phyloP scores from a whole-genome alignment of 2,113 vertebrate genomes.

The Probosciger aterrimus region DNA sequence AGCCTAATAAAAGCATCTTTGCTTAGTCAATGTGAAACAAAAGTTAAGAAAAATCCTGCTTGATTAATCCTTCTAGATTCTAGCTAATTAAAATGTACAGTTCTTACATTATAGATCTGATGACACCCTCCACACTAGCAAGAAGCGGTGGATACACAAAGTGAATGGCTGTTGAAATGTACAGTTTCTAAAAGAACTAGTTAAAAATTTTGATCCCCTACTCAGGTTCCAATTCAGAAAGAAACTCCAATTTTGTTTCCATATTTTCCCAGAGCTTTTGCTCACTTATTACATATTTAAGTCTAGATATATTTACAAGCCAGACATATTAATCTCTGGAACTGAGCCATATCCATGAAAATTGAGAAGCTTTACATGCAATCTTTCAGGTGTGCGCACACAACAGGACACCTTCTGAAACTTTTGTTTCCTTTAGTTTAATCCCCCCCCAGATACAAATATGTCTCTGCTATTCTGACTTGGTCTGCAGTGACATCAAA shows the following conservation, averaged over 20 bases:
- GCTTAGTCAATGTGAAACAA: constrained; percentile 64
- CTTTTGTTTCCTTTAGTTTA: constrained; percentile 51
- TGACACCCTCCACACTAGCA: constrained; percentile 57
- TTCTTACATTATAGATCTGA: constrained; percentile 51
- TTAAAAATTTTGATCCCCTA: constrained; percentile 25
- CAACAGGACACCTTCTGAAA: not conserved
- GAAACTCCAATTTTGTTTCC: not conserved
- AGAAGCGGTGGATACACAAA: constrained; percentile 49
- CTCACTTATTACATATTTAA: not conserved
- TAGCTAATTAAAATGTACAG: constrained; percentile 71
- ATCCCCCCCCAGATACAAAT: constrained; percentile 42
- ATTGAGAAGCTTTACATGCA: not conserved
- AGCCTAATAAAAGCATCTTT: constrained; percentile 72
- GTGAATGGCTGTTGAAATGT: constrained; percentile 45
- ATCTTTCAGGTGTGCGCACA: not conserved
- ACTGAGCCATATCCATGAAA: not conserved
- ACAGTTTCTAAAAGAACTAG: constrained; percentile 53
- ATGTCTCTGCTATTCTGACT: constrained; percentile 40
- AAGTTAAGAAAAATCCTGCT: not conserved
- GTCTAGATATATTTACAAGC: not conserved
- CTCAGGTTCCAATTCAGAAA: not conserved
- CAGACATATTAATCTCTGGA: not conserved
- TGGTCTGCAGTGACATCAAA: not conserved
- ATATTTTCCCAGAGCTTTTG: not conserved
- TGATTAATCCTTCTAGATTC: constrained; percentile 36